Percentiles rank a stretch among this genome's conserved stretches.
phyloP scores from a whole-genome alignment of 2,113 vertebrate genomes.

The Tauraco erythrolophus region DNA sequence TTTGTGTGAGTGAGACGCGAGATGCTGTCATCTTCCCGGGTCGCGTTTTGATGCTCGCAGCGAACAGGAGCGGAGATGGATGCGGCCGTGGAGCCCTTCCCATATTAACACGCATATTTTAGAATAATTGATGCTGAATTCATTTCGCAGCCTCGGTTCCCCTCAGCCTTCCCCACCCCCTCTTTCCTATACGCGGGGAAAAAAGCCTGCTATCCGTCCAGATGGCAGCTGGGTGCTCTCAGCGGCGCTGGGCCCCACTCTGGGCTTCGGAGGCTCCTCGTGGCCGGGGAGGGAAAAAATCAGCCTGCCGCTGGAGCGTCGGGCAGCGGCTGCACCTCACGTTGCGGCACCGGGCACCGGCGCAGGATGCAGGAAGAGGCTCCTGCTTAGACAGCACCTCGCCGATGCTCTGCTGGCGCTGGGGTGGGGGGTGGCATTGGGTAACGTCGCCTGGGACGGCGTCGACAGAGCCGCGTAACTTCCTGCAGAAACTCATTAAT shows the following conservation, averaged over 20 bases:
- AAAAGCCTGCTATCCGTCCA: constrained; percentile 35
- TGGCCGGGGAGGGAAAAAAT: not conserved
- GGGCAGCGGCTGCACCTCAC: rapidly evolving
- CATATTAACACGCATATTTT: constrained; percentile 64
- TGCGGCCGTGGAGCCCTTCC: constrained; percentile 37
- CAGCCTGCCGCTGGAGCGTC: rapidly evolving
- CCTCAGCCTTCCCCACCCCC: constrained; percentile 38
- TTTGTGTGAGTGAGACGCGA: constrained; percentile 21
- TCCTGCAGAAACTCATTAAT: rapidly evolving
- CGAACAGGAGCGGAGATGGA: constrained; percentile 37
- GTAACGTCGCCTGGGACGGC: rapidly evolving
- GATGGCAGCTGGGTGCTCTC: constrained; percentile 59
- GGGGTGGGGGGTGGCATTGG: not conserved
- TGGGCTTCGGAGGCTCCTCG: not conserved
- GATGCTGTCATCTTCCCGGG: constrained; percentile 54
- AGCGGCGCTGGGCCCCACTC: not conserved
- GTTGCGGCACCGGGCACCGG: rapidly evolving
- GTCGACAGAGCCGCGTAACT: rapidly evolving
- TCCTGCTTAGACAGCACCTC: not conserved
- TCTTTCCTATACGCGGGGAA: not conserved
- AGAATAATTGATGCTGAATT: constrained; percentile 70
- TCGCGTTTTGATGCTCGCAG: constrained; percentile 43
- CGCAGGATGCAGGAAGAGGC: not conserved
- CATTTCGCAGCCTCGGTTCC: constrained; percentile 43
- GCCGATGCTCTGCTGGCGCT: rapidly evolving